These are phyloP conservation scores for Pantelozetes paolii DNA, from an alignment of 2,888 invertebrate species.

Conservation along the genomic window DNA sequence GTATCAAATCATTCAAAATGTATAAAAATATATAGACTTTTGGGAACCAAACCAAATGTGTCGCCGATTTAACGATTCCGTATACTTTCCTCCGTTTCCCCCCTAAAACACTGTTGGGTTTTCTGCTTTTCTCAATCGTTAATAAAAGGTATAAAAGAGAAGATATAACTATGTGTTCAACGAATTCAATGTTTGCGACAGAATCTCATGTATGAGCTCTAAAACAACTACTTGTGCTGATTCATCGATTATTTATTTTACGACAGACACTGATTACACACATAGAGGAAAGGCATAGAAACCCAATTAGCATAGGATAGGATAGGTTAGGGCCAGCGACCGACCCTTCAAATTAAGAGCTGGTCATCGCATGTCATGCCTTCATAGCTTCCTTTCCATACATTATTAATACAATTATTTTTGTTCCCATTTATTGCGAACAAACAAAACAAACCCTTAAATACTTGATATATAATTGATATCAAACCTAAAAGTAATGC, in stretches of 20 bases:
- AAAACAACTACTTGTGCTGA: constrained; percentile 13
- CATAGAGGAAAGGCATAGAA: neutral
- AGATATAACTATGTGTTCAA: neutral
- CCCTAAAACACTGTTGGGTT: neutral
- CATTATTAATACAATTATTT: constrained; percentile 1
- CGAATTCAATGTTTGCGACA: constrained; percentile 9
- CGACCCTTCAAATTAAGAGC: constrained; percentile 15
- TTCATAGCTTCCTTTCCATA: neutral
- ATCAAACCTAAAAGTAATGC: no score
- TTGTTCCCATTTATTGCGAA: neutral
- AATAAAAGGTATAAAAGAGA: neutral
- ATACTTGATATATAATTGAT: no score
- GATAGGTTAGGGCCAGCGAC: no score
- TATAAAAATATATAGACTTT: neutral
- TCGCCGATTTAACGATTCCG: neutral
- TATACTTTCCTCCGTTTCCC: neutral
- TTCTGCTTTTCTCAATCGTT: neutral
- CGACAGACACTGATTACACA: constrained; percentile 3
- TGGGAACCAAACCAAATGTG: constrained; percentile 34
- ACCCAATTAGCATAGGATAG: neutral
- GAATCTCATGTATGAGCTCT: neutral
- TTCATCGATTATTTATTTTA: constrained; percentile 24
- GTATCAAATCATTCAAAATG: constrained; percentile 8
- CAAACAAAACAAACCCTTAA: neutral
- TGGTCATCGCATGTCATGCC: constrained; percentile 26